Percentiles rank a stretch among this genome's conserved stretches.
Evolutionary conservation across 2,113 vertebrate genomes (phyloP).

Genomic region (Eupsittula cactorum): DNA sequence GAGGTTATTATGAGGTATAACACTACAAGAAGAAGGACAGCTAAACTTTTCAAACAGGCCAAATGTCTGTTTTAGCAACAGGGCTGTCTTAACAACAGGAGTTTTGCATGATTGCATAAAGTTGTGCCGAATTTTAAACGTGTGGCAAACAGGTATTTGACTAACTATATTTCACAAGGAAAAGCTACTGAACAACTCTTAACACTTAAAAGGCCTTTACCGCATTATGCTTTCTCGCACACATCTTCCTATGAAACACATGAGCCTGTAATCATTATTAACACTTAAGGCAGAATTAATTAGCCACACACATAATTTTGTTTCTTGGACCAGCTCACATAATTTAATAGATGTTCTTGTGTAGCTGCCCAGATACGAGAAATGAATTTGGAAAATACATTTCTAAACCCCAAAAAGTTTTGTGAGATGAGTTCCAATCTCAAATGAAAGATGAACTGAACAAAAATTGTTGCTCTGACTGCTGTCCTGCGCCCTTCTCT

Average conservation of each 20-base stretch:
- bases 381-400: fast-evolving
- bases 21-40: background rate
- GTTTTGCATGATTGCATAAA: background rate
- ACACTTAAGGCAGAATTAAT: background rate
- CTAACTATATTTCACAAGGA: background rate
- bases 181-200: background rate
- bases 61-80: background rate
- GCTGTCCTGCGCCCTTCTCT: background rate
- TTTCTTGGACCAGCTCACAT: background rate
- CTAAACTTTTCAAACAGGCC: background rate
- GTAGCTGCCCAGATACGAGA: background rate
- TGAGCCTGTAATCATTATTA: background rate
- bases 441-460: background rate
- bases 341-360: background rate
- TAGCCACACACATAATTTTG: background rate
- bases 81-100: background rate
- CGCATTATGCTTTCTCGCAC: background rate
- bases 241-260: background rate
- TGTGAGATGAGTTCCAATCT: background rate
- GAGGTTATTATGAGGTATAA: background rate
- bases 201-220: background rate
- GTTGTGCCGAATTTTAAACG: background rate
- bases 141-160: background rate
- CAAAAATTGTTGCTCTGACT: background rate
- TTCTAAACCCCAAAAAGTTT: background rate